Conservation (phyloP, 2,113 vertebrate species). For the Gasterosteus aculeatus region DNA sequence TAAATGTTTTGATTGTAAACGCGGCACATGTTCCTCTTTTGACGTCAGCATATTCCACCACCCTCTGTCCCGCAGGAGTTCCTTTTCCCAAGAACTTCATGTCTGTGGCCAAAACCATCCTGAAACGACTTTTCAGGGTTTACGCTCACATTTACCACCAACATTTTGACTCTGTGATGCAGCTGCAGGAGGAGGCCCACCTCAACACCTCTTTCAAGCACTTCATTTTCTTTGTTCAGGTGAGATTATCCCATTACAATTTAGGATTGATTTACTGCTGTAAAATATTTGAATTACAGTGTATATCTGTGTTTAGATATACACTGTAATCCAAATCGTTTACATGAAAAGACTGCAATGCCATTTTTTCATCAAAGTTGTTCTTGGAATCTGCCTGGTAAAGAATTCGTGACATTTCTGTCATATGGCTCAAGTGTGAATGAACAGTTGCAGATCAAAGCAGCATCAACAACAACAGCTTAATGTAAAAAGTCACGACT, state of each 20-base stretch:
- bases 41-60: slow-evolving; percentile 17
- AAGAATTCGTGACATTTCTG: not conserved
- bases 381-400: not conserved
- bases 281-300: not conserved
- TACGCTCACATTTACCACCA: slow-evolving; percentile 98
- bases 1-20: not conserved
- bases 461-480: not conserved
- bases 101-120: slow-evolving; percentile 97
- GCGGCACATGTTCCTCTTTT: not conserved
- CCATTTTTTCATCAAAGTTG: not conserved
- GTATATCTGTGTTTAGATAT: slow-evolving; percentile 1
- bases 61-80: slow-evolving; percentile 81
- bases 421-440: not conserved
- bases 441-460: not conserved
- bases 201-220: slow-evolving; percentile 99
- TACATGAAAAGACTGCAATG: not conserved
- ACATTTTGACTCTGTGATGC: slow-evolving; percentile 96
- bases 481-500: not conserved
- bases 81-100: slow-evolving; percentile 98
- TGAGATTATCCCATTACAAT: slow-evolving; percentile 43
- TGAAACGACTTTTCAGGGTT: slow-evolving; percentile 94
- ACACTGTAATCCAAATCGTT: not conserved
- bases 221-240: slow-evolving; percentile 99
- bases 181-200: slow-evolving; percentile 96
- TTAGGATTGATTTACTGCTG: not conserved